Conservation (phyloP, 2,797 vertebrate genomes). For the Hephaestus fuliginosus region DNA sequence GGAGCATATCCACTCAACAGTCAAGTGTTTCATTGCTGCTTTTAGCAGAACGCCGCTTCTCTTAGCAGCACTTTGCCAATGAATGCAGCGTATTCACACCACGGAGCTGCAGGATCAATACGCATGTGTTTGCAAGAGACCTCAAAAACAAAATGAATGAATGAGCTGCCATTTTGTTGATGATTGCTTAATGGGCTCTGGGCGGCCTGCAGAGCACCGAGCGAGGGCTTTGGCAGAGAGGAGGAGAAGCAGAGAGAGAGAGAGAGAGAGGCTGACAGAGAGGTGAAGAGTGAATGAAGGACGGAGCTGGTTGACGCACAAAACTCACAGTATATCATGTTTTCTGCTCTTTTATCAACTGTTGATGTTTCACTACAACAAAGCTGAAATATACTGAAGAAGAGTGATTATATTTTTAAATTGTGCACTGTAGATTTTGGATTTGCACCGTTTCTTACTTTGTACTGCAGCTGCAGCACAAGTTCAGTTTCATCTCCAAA, state of each 20-base stretch:
- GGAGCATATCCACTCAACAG: slow-evolving; percentile 57
- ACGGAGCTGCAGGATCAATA: slow-evolving; percentile 15
- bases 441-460: no score
- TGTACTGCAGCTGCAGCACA: no score
- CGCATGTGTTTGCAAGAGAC: slow-evolving; percentile 13
- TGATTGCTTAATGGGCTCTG: slow-evolving; percentile 46
- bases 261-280: neutral
- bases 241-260: neutral
- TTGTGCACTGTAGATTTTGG: no score
- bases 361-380: neutral
- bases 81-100: slow-evolving; percentile 44
- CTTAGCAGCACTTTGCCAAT: slow-evolving; percentile 32
- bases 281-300: neutral
- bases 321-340: neutral
- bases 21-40: slow-evolving; percentile 65
- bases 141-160: slow-evolving; percentile 25
- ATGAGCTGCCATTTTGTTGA: slow-evolving; percentile 42
- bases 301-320: neutral
- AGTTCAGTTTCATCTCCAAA: neutral
- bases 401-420: no score
- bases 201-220: slow-evolving; percentile 4
- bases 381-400: neutral
- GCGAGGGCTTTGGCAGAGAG: neutral
- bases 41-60: slow-evolving; percentile 53
- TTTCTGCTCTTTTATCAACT: neutral